A percentile compares a stretch with the other conserved stretches of the same genome.
These are phyloP conservation scores for Lycopodina hypogea DNA, from an alignment of 37 sponge, comb jelly and placozoan species.

Conservation along the genomic window DNA sequence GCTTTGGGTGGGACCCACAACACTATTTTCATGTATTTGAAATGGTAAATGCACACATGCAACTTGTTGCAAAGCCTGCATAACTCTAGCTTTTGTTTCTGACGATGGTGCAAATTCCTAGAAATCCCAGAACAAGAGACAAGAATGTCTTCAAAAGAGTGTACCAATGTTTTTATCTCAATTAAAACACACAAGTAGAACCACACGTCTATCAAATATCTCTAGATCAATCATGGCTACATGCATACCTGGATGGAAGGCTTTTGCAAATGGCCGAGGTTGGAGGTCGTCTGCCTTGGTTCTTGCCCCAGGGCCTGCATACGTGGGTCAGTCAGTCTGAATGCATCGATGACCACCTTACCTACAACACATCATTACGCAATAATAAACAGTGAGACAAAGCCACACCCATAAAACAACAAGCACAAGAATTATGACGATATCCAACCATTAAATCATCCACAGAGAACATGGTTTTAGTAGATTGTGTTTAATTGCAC, in stretches of 20 bases:
- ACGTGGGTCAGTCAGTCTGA: conserved; percentile 89
- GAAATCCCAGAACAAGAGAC: background rate
- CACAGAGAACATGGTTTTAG: too few species aligned
- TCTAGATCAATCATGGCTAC: background rate
- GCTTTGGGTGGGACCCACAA: too few species aligned
- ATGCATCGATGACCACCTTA: conserved; percentile 98
- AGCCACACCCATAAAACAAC: too few species aligned
- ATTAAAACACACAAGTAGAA: background rate
- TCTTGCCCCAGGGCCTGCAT: conserved; percentile 93
- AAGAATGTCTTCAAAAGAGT: background rate
- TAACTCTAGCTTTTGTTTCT: too few species aligned
- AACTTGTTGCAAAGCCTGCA: too few species aligned
- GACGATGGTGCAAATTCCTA: too few species aligned
- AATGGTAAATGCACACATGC: too few species aligned
- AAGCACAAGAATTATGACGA: too few species aligned
- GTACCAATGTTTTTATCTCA: background rate
- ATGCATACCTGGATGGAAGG: conserved; percentile 91
- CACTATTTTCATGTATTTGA: too few species aligned
- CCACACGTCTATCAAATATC: background rate
- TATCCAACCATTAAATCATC: too few species aligned
- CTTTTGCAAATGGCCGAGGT: conserved; percentile 96
- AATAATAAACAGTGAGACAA: background rate
- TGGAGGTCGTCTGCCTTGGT: conserved; percentile 96
- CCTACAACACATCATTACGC: conserved; percentile 1
- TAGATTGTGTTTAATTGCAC: too few species aligned